Conservation (phyloP, 2,113 vertebrate species). For the Platichthys flesus region DNA sequence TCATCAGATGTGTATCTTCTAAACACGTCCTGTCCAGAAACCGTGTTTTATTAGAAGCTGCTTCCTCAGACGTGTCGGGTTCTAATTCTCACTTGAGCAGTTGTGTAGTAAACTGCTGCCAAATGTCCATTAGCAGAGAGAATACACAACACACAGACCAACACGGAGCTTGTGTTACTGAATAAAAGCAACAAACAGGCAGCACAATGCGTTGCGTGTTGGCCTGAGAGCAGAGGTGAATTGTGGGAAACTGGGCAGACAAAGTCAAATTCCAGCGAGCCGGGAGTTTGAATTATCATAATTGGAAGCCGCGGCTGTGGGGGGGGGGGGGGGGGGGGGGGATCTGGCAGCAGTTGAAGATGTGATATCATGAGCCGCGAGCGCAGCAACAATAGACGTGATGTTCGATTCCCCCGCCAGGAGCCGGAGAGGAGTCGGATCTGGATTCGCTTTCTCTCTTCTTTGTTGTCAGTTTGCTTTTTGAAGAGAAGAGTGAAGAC, state of each 20-base stretch:
- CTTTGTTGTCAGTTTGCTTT: conserved; percentile 6
- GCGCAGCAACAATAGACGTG: conserved; percentile 61
- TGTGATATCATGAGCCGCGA: conserved; percentile 61
- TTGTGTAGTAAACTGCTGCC: neutral
- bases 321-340: neutral
- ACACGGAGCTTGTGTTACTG: neutral
- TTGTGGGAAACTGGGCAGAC: conserved; percentile 48
- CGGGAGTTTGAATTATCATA: conserved; percentile 70
- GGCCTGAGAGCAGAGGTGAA: conserved; percentile 36
- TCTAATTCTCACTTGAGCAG: neutral
- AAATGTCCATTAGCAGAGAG: neutral
- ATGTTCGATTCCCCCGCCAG: conserved; percentile 31
- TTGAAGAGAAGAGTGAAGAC: conserved; percentile 27
- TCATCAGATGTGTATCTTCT: no score
- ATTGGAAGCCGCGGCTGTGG: conserved; percentile 54
- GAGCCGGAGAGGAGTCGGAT: neutral
- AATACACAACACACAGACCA: neutral
- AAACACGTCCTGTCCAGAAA: no score
- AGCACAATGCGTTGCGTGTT: conserved; percentile 3
- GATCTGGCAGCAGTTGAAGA: neutral
- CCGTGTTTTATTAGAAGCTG: neutral
- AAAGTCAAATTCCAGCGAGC: conserved; percentile 55
- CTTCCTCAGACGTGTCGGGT: neutral
- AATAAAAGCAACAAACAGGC: conserved; percentile 30
- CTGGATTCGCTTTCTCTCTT: conserved; percentile 38